Percentiles rank a stretch among this genome's conserved stretches.
Evolutionary conservation across 2,888 invertebrate genomes (phyloP).

Genomic region (Tethea ocularis): DNA sequence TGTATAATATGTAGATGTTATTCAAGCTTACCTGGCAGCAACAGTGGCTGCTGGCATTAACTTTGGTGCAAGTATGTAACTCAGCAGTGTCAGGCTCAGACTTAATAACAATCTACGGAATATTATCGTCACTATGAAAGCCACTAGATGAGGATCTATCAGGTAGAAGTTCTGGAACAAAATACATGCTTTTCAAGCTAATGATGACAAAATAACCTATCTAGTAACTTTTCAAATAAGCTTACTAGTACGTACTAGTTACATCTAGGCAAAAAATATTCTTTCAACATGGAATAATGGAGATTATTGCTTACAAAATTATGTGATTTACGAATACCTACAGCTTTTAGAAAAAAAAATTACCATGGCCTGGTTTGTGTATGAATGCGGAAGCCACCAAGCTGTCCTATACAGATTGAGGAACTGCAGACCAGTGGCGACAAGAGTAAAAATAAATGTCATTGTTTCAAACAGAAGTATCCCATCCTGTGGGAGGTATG

Average conservation of each 20-base stretch:
- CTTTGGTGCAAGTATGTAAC: slow-evolving; percentile 72
- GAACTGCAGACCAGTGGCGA: slow-evolving; percentile 94
- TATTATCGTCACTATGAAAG: slow-evolving; percentile 92
- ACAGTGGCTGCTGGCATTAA: slow-evolving; percentile 62
- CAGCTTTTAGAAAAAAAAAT: slow-evolving; percentile 20
- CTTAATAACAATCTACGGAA: slow-evolving; percentile 91
- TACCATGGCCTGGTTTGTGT: slow-evolving; percentile 94
- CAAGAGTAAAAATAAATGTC: slow-evolving; percentile 91
- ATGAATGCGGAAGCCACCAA: slow-evolving; percentile 98
- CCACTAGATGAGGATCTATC: slow-evolving; percentile 94
- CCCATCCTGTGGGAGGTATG: slow-evolving; percentile 89
- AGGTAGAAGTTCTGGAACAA: slow-evolving; percentile 95
- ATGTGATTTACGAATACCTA: neutral
- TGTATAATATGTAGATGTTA: too few species aligned
- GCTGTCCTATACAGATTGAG: slow-evolving; percentile 97
- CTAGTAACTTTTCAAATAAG: neutral
- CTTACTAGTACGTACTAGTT: too few species aligned
- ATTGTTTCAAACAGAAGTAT: slow-evolving; percentile 93
- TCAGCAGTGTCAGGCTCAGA: slow-evolving; percentile 78
- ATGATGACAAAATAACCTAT: neutral
- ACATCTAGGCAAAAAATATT: neutral
- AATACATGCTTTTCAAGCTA: slow-evolving; percentile 9
- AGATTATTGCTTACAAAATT: neutral
- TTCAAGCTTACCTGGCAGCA: slow-evolving; percentile 50
- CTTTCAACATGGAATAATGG: neutral